A percentile compares a stretch with the other conserved stretches of the same genome.
Conservation (phyloP, 2,888 invertebrate genomes). For the Synanthedon formicaeformis region DNA sequence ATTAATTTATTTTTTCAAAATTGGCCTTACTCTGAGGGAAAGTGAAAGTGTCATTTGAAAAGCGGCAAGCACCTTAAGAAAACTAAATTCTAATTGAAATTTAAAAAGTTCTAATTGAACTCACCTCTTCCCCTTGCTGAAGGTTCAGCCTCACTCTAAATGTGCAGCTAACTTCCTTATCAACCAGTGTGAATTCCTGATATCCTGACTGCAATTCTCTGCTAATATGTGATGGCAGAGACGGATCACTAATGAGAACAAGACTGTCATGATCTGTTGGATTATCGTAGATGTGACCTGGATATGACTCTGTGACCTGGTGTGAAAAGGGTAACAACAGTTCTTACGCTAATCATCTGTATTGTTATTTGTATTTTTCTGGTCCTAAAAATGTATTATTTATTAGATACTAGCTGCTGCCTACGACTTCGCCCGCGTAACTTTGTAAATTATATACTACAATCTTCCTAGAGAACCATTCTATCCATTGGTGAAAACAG, state of each 20-base stretch:
- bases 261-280: slow-evolving; percentile 45
- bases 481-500: no score
- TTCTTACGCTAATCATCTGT: background rate
- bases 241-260: slow-evolving; percentile 44
- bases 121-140: slow-evolving; percentile 29
- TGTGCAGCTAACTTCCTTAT: slow-evolving; percentile 46
- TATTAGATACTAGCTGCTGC: no score
- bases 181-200: slow-evolving; percentile 42
- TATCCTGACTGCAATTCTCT: slow-evolving; percentile 32
- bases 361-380: no score
- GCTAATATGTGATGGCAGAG: slow-evolving; percentile 36
- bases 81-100: background rate
- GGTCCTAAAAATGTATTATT: no score
- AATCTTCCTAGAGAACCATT: no score
- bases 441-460: no score
- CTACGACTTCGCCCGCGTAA: no score
- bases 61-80: no score
- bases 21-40: no score
- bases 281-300: slow-evolving; percentile 47
- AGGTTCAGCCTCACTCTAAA: slow-evolving; percentile 35
- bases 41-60: no score
- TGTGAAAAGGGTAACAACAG: background rate
- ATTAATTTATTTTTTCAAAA: no score
- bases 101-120: slow-evolving; percentile 7
- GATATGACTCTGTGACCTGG: slow-evolving; percentile 31